A percentile compares a stretch with the other conserved stretches of the same genome.
These are phyloP conservation scores for Ladona fulva DNA, from an alignment of 1,140 invertebrate genomes.

Conservation along the genomic window DNA sequence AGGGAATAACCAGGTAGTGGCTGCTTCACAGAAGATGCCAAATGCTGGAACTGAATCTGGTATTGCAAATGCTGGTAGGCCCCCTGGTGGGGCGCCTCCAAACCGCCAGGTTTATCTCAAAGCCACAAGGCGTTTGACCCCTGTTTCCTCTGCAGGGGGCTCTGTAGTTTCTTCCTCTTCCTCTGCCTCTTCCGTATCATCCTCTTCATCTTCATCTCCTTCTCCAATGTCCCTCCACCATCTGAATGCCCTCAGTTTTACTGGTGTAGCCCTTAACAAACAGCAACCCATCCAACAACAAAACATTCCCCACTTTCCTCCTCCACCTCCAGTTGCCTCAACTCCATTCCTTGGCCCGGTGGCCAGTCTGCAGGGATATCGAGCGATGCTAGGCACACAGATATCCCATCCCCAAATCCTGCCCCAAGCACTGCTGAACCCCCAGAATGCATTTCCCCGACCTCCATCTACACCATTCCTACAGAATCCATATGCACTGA, in stretches of 20 bases:
- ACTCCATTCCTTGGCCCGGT: constrained; percentile 30
- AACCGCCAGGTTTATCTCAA: not conserved
- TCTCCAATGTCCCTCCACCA: constrained; percentile 32
- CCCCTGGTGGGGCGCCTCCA: not conserved
- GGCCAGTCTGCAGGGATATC: constrained; percentile 29
- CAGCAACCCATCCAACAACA: constrained; percentile 35
- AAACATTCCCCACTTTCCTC: constrained; percentile 22
- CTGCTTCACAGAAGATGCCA: not conserved
- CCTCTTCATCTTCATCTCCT: not conserved
- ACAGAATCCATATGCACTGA: not conserved
- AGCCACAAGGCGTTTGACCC: not conserved
- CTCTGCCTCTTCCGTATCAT: constrained; percentile 11
- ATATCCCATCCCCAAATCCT: constrained; percentile 34
- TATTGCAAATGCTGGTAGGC: not conserved
- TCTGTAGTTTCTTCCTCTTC: not conserved
- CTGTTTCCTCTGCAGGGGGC: not conserved
- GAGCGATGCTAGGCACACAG: constrained; percentile 32
- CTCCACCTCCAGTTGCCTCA: constrained; percentile 29
- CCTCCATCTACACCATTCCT: not conserved
- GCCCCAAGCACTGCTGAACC: not conserved
- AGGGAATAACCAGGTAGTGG: constrained; percentile 3
- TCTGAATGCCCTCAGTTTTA: constrained; percentile 60
- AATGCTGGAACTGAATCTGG: not conserved
- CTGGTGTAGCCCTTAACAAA: constrained; percentile 64
- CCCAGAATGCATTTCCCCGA: not conserved